These are phyloP conservation scores for Elachura formosa DNA, from an alignment of 2,113 vertebrate genomes.

Conservation along the genomic window DNA sequence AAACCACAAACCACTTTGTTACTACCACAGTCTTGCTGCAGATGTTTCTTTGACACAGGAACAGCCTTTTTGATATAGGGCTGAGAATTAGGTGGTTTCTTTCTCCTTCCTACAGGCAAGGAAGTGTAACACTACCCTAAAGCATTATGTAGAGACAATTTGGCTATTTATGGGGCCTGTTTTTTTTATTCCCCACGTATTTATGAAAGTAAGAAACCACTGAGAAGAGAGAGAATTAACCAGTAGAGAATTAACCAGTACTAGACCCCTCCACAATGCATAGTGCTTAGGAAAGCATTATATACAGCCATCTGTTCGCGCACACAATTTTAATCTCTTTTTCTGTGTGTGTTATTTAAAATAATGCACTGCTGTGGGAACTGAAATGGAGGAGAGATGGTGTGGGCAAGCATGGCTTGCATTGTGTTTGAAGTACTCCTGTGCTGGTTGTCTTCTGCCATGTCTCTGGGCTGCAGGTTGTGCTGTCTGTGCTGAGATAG, in stretches of 20 bases:
- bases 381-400: not conserved
- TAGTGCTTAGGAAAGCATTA: not conserved
- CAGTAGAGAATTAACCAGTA: not conserved
- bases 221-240: not conserved
- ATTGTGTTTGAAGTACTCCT: not conserved
- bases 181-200: not conserved
- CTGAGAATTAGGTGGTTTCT: not conserved
- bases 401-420: not conserved
- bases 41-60: not conserved
- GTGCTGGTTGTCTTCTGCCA: not conserved
- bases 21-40: not conserved
- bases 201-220: not conserved
- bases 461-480: not conserved
- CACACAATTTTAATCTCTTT: not conserved
- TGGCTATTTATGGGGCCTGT: not conserved
- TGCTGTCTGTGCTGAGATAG: not conserved
- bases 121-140: not conserved
- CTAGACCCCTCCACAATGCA: not conserved
- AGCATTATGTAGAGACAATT: not conserved
- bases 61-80: not conserved
- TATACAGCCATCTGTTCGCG: not conserved
- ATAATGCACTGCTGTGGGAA: not conserved
- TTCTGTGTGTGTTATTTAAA: not conserved
- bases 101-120: not conserved
- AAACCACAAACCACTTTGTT: slow-evolving; percentile 38